A percentile compares a stretch with the other conserved stretches of the same genome.
Conservation (phyloP, 2,888 invertebrate species). For the Malthinus flaveolus region DNA sequence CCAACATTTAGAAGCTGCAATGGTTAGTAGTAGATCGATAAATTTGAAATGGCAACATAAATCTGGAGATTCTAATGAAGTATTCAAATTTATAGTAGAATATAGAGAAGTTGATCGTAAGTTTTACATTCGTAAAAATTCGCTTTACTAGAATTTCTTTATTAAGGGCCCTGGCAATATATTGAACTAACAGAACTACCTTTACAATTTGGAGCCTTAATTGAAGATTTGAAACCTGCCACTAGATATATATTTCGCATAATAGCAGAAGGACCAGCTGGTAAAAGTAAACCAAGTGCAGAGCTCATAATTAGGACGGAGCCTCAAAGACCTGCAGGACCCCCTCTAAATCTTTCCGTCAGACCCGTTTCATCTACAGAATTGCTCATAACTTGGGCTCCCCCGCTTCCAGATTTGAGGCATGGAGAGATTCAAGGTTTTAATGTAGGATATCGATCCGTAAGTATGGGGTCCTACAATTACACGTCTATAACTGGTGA, state of each 20-base stretch:
- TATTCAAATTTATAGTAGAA: constrained; percentile 70
- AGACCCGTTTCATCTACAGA: constrained; percentile 74
- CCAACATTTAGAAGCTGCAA: constrained; percentile 66
- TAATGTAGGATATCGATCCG: constrained; percentile 68
- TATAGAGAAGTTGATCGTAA: constrained; percentile 67
- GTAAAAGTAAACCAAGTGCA: constrained; percentile 68
- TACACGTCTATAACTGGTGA: constrained; percentile 71
- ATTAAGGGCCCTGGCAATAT: constrained; percentile 64
- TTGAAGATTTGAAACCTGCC: constrained; percentile 72
- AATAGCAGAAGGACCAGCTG: constrained; percentile 74
- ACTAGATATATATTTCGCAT: constrained; percentile 72
- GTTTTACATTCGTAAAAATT: constrained; percentile 30
- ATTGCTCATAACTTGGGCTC: constrained; percentile 73
- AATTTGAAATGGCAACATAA: constrained; percentile 77
- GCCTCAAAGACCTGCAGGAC: constrained; percentile 71
- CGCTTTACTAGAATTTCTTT: not conserved
- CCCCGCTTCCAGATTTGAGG: constrained; percentile 68
- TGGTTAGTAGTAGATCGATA: constrained; percentile 72
- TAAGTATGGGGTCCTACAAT: constrained; percentile 63
- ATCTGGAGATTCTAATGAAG: constrained; percentile 69
- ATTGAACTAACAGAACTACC: constrained; percentile 68
- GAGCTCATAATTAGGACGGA: constrained; percentile 68
- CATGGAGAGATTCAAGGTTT: constrained; percentile 74
- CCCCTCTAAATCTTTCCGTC: constrained; percentile 68
- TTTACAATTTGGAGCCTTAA: constrained; percentile 62